Evolutionary conservation across 2,113 vertebrate genomes (phyloP), one percentile per base, ranked within the genome.

Genomic region (Siniperca chuatsi): DNA sequence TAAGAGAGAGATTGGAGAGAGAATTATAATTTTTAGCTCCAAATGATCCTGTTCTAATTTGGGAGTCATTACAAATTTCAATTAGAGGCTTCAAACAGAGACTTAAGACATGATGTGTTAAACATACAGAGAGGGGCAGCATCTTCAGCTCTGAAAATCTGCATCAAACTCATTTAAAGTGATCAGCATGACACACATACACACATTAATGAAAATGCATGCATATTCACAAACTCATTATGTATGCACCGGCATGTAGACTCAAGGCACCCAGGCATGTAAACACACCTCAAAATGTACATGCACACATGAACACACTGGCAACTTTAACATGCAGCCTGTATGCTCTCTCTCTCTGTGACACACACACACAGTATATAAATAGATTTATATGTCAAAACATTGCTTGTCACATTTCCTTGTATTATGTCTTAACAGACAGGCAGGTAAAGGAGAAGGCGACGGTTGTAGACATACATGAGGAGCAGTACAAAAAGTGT

Each of bases 41-140:
- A 64, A 20, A 8, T 62, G 20, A 54, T 71, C 18, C 29, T 37
- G 48, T 21, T 70, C 20, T 8, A 21, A 35, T 18, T 12, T 13
- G 18, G 25, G 13, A 29, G 71, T 18, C 57, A 62, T 60, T 20
- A 42, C 33, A 21, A 25, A 72, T 23, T 40, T 72, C n/a, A 57
- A 54, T 25, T 18, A 46, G 44, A 64, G 35, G 33, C 18, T 57
- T 42, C 18, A 42, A 42, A 42, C 8, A 0, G 42, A 40, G 21
- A 62, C 11, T 37, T 15, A 37, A 37, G 54, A 58, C 35, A 8
- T 16, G 54, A n/a, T 37, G 29, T 25, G 20, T 35, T 78, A 74
- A 46, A 60, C 64, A 79, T 84, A 71, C 52, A 42, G 21, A 72
- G n/a, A 46, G 64, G 12, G 40, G 12, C 37, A 67, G 40, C 20